Conservation (phyloP, 2,113 vertebrate genomes). For the Salvelinus namaycush region DNA sequence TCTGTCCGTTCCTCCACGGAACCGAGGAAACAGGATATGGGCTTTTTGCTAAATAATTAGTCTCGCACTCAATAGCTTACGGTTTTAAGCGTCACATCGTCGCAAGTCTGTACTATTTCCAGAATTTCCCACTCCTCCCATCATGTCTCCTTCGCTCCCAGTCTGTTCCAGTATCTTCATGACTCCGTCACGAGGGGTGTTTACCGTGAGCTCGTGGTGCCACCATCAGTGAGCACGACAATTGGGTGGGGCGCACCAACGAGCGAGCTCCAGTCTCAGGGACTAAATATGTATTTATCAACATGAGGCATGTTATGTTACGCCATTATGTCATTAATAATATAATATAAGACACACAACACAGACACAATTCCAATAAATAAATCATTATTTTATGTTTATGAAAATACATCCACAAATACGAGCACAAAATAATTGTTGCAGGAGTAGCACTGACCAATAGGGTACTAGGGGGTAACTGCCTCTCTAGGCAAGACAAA, state of each 20-base stretch:
- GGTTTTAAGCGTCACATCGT: neutral
- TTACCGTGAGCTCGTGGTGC: constrained; percentile 36
- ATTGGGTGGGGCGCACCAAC: constrained; percentile 46
- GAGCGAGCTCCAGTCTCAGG: too few species aligned
- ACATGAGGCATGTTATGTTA: neutral
- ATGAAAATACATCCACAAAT: neutral
- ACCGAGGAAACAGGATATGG: neutral
- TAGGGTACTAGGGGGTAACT: too few species aligned
- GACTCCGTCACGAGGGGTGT: constrained; percentile 35
- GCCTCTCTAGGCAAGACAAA: too few species aligned
- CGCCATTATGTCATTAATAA: neutral
- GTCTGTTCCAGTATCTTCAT: constrained; percentile 10
- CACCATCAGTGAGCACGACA: constrained; percentile 46
- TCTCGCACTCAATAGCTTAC: neutral
- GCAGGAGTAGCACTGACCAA: too few species aligned
- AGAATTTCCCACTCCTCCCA: too few species aligned
- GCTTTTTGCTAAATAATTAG: neutral
- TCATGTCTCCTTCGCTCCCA: constrained; percentile 8
- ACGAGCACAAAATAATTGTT: neutral
- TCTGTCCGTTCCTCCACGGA: neutral
- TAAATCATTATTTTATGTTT: neutral
- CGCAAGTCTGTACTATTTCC: neutral
- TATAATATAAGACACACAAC: neutral
- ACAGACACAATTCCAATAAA: neutral
- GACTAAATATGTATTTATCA: neutral